Evolutionary conservation across 2,797 vertebrate genomes (phyloP).

Genomic region (Leptatherina wallacei): DNA sequence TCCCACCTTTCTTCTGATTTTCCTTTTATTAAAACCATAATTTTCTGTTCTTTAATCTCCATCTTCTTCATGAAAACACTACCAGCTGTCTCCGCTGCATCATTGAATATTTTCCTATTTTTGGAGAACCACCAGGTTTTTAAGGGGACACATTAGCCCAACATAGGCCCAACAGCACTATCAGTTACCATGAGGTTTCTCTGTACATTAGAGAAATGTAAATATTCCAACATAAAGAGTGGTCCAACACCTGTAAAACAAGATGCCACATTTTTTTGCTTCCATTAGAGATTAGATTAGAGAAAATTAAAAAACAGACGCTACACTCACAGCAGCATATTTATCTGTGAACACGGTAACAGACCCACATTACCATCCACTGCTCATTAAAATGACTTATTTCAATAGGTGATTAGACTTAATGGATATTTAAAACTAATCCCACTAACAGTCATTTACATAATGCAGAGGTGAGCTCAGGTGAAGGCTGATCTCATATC

Average conservation of each 20-base stretch:
- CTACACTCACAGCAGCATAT: not conserved
- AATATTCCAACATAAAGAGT: not conserved
- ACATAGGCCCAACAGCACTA: not conserved
- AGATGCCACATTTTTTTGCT: too few species aligned
- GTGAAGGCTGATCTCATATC: constrained; percentile 10
- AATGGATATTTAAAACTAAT: constrained; percentile 28
- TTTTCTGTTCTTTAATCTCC: not conserved
- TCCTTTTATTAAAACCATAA: not conserved
- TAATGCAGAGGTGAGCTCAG: constrained; percentile 17
- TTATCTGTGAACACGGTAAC: constrained; percentile 7
- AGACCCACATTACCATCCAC: constrained; percentile 15
- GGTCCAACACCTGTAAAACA: too few species aligned
- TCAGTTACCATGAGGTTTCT: not conserved
- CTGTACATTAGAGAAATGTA: not conserved
- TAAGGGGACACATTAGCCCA: not conserved
- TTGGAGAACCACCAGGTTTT: too few species aligned
- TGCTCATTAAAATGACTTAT: constrained; percentile 26
- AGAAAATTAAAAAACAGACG: too few species aligned
- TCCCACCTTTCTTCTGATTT: not conserved
- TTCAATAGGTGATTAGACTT: constrained; percentile 11
- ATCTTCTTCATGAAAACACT: too few species aligned
- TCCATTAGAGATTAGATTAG: too few species aligned
- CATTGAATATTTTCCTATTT: too few species aligned
- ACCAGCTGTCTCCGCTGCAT: too few species aligned
- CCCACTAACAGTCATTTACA: constrained; percentile 17